phyloP scores from a whole-genome alignment of 2,888 invertebrate species.

The Lacanobia wlatinum region DNA sequence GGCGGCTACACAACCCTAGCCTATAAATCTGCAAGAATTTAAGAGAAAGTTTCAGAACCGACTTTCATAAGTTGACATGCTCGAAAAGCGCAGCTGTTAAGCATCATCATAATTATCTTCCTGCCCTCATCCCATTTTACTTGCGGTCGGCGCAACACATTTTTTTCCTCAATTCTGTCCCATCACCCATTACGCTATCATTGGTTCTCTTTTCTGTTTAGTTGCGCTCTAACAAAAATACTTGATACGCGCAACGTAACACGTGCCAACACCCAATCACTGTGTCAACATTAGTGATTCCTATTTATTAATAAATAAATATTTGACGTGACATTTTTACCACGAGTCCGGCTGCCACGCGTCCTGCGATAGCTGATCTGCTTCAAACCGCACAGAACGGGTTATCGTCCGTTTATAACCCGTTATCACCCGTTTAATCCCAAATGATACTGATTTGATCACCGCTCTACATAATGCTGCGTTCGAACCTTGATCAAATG shows the following conservation, averaged over 20 bases:
- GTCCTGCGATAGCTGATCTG: constrained; percentile 48
- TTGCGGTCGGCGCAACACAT: no score
- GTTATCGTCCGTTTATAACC: constrained; percentile 4
- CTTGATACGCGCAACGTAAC: not conserved
- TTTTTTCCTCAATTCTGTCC: no score
- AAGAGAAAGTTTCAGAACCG: no score
- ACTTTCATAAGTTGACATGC: no score
- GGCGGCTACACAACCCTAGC: no score
- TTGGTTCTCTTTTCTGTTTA: no score
- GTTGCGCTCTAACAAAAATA: no score
- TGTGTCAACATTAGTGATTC: constrained; percentile 17
- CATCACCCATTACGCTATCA: no score
- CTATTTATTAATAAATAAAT: constrained; percentile 23
- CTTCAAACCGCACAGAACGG: constrained; percentile 30
- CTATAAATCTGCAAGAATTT: no score
- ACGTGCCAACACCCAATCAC: constrained; percentile 24
- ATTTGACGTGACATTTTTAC: constrained; percentile 44
- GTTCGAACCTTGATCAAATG: constrained; percentile 36
- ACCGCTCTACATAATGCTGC: constrained; percentile 33
- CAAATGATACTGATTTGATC: constrained; percentile 22
- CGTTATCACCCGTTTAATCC: constrained; percentile 38
- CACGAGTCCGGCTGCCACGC: constrained; percentile 53
- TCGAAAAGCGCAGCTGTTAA: no score
- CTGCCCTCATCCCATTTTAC: no score
- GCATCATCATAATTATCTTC: no score